phyloP scores from a whole-genome alignment of 2,113 vertebrate genomes.

The Lynx canadensis region DNA sequence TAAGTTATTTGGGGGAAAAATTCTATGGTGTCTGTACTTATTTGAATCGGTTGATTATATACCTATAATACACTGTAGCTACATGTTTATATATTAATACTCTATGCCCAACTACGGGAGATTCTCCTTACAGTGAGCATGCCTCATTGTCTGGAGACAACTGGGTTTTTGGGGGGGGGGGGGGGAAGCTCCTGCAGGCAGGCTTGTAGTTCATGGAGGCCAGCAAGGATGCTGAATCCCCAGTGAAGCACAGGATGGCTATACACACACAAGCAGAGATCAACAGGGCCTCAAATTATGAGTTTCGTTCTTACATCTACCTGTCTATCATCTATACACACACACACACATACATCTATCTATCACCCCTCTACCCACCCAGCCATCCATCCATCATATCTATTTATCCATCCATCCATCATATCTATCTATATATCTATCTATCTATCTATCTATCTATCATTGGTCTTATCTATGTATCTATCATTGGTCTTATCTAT shows the following conservation, averaged over 20 bases:
- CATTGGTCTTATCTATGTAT: too few relatives aligned
- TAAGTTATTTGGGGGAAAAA: too few relatives aligned
- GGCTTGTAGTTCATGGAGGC: background rate
- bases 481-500: too few relatives aligned
- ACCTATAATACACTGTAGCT: background rate
- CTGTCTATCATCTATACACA: background rate
- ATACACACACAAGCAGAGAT: too few relatives aligned
- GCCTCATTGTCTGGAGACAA: background rate
- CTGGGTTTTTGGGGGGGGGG: background rate
- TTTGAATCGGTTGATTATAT: too few relatives aligned
- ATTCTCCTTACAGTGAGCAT: background rate
- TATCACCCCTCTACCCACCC: too few relatives aligned
- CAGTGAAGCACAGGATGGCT: background rate
- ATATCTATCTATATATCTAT: background rate
- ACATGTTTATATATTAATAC: background rate
- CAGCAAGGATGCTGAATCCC: background rate
- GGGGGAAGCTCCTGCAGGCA: fast-evolving
- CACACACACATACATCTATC: too few relatives aligned
- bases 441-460: background rate
- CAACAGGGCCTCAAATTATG: background rate
- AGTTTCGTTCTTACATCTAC: background rate
- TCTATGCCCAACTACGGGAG: background rate
- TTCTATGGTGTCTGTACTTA: background rate
- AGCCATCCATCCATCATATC: too few relatives aligned
- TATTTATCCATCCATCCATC: too few relatives aligned